Evolutionary conservation across 64 coral and sea anemone genomes (phyloP), one percentile per base, ranked within the genome.

Genomic region (Stylophora pistillata): DNA sequence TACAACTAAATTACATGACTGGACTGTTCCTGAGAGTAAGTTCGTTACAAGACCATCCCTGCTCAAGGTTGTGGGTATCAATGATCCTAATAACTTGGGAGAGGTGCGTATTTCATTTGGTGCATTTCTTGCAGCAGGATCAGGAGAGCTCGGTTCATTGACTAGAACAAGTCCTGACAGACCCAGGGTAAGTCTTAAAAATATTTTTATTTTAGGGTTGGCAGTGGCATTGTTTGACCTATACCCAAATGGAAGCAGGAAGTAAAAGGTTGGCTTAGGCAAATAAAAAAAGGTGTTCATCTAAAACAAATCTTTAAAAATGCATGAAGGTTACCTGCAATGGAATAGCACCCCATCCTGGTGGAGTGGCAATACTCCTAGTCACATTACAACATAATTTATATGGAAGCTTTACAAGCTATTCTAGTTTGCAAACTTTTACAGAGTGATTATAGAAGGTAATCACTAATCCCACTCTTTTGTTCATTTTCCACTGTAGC

Each of bases 61-160:
- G 31, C 84, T 89, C 32, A 64, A 71, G 41, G 89, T 98, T 33
- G 75, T 98, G 13, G 92, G 92, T 72, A 61, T 98, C 16, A 98
- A 98, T 94, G 96, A 98, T 73, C 96, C 96, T 52, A 56, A 92
- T 55, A 69, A 89, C 41, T 86, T 72, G 66, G 96, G 96, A 10
- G 96, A 98, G 37, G 89, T 98, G 33, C 78, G 96, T 1, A 98
- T 98, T 54, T 98, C 96, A 16, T 91, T 98, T 84, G 92, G 96
- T 72, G 89, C 89, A 20, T 94, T 98, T 71, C 53, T 98, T n/a
- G 82, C 89, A 23, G 82, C 96, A 47, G 90, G 86, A 21, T 94
- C 96, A 21, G 96, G 80, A 69, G 96, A 98, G 55, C 57, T 98
- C 54, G 96, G 96, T 13, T 64, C 87, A 31, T 83, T 98, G 23